phyloP scores from a whole-genome alignment of 2,888 invertebrate species.

The Schizotus pectinicornis region DNA sequence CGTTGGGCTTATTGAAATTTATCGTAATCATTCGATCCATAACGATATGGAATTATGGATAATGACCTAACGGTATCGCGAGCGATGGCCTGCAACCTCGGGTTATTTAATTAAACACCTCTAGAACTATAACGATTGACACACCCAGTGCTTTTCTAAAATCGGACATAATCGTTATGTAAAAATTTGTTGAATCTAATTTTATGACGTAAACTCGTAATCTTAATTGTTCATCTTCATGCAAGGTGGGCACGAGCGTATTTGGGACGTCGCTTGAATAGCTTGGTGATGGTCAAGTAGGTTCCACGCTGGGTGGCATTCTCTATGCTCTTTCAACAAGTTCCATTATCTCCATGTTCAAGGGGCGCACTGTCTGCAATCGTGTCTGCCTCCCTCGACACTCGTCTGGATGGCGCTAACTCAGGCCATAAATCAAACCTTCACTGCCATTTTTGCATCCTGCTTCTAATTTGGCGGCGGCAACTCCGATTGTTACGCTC shows the following conservation, averaged over 20 bases:
- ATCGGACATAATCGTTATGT: not conserved
- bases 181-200: constrained; percentile 11
- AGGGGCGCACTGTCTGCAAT: constrained; percentile 2
- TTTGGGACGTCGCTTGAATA: too few relatives aligned
- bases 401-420: constrained; percentile 7
- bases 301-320: constrained; percentile 12
- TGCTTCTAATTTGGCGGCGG: too few relatives aligned
- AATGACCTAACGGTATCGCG: constrained; percentile 6
- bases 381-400: not conserved
- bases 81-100: not conserved
- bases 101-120: too few relatives aligned
- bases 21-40: constrained; percentile 8
- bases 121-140: too few relatives aligned
- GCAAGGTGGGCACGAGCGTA: not conserved
- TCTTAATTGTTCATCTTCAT: constrained; percentile 13
- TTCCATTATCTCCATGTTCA: constrained; percentile 13
- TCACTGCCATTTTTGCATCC: too few relatives aligned
- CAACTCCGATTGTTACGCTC: too few relatives aligned
- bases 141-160: not conserved
- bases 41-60: constrained; percentile 11
- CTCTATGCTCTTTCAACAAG: constrained; percentile 14
- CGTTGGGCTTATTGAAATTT: constrained; percentile 18
- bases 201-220: constrained; percentile 6
- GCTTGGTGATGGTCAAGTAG: too few relatives aligned
- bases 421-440: not conserved